Evolutionary conservation across 1,140 invertebrate genomes (phyloP), one percentile per base, ranked within the genome.

Genomic region (Drosophila arawakana): DNA sequence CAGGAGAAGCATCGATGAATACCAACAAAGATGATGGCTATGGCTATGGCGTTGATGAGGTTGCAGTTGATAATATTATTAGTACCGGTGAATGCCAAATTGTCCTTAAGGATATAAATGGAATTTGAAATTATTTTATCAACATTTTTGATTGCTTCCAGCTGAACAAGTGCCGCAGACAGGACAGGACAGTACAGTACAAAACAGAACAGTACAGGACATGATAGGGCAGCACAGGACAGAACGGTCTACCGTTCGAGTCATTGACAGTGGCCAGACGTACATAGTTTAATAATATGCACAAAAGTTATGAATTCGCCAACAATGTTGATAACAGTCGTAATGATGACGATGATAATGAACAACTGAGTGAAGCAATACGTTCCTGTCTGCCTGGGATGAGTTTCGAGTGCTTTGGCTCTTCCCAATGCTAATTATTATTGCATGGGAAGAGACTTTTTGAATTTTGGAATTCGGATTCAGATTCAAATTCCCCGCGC

Each of bases 41-140:
- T 8, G 61, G 46, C 44, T 21, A 37, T 7, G 49, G 44, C 4
- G 57, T 21, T n/a, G 9, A 5, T 21, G 60, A 58, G 47, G 49
- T 61, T 74, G 46, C 46, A 60, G 83, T 77, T 86, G 83, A 86
- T 88, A 86, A 88, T 86, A 83, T 86, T 86, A 86, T 86, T 86
- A 86, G 83, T 74, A 83, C 66, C 77, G 84, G 84, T 89, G 83
- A 88, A 88, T 89, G 83, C 78, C 84, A 89, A 89, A 89, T 89
- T 89, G 84, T 89, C 84, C 84, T 89, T 89, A 81, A 89, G 84
- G 78, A 89, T 84, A 83, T 84, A 89, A 89, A 88, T 89, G 84
- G 81, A 88, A 89, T 88, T 89, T 89, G 76, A 89, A 89, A 89
- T 89, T 84, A 89, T 89, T 89, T 89, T 89, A 89, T 89, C 84